These are phyloP conservation scores for Redunca redunca DNA, from an alignment of 2,113 vertebrate species.

Conservation along the genomic window DNA sequence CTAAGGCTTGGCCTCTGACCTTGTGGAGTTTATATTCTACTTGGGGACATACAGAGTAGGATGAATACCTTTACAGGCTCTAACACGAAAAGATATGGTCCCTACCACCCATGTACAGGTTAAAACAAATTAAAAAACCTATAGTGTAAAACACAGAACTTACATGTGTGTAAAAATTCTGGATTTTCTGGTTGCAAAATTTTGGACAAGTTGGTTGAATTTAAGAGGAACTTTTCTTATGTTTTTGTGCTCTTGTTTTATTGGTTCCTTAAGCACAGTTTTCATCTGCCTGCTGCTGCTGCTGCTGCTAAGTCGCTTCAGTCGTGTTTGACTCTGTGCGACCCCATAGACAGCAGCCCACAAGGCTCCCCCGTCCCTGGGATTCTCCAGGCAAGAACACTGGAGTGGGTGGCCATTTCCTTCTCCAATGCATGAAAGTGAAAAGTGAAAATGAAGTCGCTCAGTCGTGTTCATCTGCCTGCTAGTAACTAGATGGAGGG, in stretches of 20 bases:
- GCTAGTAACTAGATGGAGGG: not conserved
- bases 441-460: no score
- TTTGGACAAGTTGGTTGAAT: not conserved
- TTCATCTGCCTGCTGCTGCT: not conserved
- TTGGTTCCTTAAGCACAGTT: not conserved
- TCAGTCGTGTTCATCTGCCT: not conserved
- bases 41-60: not conserved
- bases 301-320: no score
- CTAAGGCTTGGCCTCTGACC: not conserved
- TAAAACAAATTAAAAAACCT: not conserved
- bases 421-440: no score
- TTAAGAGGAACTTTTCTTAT: not conserved
- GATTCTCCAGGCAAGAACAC: no score
- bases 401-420: no score
- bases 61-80: not conserved
- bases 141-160: not conserved
- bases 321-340: no score
- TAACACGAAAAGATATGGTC: not conserved
- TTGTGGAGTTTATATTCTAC: not conserved
- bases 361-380: no score
- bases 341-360: no score
- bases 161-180: not conserved
- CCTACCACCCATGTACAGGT: not conserved
- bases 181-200: not conserved
- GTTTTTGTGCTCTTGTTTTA: not conserved